Evolutionary conservation across 2,888 invertebrate genomes (phyloP).

Genomic region (Tetragonula carbonaria): DNA sequence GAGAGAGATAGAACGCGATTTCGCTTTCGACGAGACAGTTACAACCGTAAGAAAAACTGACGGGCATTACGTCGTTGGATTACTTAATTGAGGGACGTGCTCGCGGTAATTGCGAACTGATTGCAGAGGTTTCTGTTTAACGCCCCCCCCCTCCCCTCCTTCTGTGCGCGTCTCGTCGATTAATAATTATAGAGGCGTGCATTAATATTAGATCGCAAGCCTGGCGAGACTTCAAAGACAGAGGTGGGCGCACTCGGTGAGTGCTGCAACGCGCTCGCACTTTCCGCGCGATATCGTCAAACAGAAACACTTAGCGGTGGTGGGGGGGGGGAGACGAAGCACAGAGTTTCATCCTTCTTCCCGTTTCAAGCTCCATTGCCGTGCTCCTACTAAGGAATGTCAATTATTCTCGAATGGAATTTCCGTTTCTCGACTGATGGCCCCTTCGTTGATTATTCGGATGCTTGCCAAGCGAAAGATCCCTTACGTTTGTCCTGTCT

Average conservation of each 20-base stretch:
- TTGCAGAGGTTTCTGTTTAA: not conserved
- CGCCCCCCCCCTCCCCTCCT: too few relatives aligned
- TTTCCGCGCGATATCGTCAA: slow-evolving; percentile 38
- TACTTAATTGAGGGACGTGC: slow-evolving; percentile 25
- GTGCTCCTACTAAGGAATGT: slow-evolving; percentile 51
- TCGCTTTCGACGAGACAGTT: not conserved
- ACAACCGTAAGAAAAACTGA: not conserved
- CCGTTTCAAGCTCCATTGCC: not conserved
- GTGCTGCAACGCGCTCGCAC: slow-evolving; percentile 11
- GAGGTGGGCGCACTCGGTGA: slow-evolving; percentile 5
- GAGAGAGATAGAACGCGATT: not conserved
- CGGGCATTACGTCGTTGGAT: slow-evolving; percentile 15
- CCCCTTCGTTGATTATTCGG: slow-evolving; percentile 2
- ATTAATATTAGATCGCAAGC: slow-evolving; percentile 41
- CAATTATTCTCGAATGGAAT: slow-evolving; percentile 59
- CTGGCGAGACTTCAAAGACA: slow-evolving; percentile 42
- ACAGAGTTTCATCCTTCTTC: slow-evolving; percentile 21
- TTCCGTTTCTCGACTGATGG: slow-evolving; percentile 20
- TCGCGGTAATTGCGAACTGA: slow-evolving; percentile 28
- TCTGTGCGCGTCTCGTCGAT: slow-evolving; percentile 6
- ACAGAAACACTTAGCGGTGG: slow-evolving; percentile 33
- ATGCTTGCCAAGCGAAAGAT: not conserved
- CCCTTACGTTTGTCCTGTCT: not conserved
- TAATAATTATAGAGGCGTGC: slow-evolving; percentile 45
- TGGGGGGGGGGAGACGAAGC: not conserved